Evolutionary conservation across 2,888 invertebrate genomes (phyloP).

Genomic region (Calameuta idolon): DNA sequence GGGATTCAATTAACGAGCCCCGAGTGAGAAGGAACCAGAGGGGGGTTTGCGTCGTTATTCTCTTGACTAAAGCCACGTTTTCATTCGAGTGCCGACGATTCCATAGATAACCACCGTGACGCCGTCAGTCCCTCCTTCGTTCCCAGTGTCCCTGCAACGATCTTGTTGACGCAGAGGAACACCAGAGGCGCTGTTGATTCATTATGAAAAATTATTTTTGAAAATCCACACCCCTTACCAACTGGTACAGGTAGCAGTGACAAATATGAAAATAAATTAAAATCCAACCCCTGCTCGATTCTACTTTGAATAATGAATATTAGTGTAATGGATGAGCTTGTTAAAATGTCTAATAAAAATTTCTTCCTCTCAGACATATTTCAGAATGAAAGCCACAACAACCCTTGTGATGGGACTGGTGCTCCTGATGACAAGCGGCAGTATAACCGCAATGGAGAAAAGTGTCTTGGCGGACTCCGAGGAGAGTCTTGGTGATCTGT

Average conservation of each 20-base stretch:
- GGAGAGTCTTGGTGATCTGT: constrained; percentile 8
- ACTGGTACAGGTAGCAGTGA: neutral
- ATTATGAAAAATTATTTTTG: neutral
- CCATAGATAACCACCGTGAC: neutral
- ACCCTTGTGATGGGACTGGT: neutral
- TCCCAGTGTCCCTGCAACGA: neutral
- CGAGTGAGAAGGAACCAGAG: constrained; percentile 6
- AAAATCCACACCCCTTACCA: neutral
- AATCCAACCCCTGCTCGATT: neutral
- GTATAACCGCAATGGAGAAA: constrained; percentile 37
- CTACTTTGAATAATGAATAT: neutral
- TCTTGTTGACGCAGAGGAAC: neutral
- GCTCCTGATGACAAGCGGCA: neutral
- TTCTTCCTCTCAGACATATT: neutral
- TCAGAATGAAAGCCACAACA: neutral
- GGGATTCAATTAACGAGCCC: constrained; percentile 34
- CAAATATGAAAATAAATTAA: neutral
- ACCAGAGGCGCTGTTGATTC: neutral
- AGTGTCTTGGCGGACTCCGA: constrained; percentile 24
- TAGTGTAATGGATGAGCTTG: neutral
- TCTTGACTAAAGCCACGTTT: neutral
- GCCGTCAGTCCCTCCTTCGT: neutral
- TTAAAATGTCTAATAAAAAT: neutral
- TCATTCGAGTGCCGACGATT: neutral
- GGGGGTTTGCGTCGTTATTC: neutral